A percentile compares a stretch with the other conserved stretches of the same genome.
Conservation (phyloP, 2,888 invertebrate species). For the Tetragonula carbonaria region DNA sequence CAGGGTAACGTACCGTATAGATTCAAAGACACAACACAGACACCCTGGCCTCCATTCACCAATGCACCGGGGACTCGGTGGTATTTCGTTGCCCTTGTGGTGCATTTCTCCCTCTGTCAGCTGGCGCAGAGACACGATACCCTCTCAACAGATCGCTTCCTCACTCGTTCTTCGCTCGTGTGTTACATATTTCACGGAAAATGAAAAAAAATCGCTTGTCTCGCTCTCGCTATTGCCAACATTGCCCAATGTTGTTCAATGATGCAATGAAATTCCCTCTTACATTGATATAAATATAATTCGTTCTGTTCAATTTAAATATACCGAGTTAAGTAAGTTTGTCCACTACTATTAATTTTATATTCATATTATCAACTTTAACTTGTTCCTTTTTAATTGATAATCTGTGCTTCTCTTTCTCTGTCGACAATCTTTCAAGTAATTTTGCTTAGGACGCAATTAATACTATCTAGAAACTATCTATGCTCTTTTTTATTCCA, state of each 20-base stretch:
- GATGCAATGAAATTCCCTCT: too few species aligned
- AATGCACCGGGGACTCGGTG: slow-evolving; percentile 59
- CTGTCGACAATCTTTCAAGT: background rate
- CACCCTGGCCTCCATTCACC: slow-evolving; percentile 47
- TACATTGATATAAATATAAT: too few species aligned
- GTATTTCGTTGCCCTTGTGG: slow-evolving; percentile 28
- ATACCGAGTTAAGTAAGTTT: too few species aligned
- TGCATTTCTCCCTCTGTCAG: slow-evolving; percentile 7
- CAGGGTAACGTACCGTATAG: slow-evolving; percentile 83
- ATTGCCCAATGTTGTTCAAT: too few species aligned
- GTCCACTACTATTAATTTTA: too few species aligned
- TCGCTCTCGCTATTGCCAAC: too few species aligned
- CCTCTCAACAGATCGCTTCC: slow-evolving; percentile 24
- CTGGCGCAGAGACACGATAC: slow-evolving; percentile 25
- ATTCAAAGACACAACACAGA: slow-evolving; percentile 51
- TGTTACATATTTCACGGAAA: background rate
- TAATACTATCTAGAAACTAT: background rate
- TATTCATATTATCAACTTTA: too few species aligned
- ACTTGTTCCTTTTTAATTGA: too few species aligned
- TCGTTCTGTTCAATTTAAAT: too few species aligned
- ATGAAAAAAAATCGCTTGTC: too few species aligned
- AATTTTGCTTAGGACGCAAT: background rate
- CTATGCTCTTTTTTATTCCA: background rate
- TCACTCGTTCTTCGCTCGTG: background rate
- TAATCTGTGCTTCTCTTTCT: too few species aligned